Conservation (phyloP, 2,888 invertebrate genomes). For the Hyalella azteca region DNA sequence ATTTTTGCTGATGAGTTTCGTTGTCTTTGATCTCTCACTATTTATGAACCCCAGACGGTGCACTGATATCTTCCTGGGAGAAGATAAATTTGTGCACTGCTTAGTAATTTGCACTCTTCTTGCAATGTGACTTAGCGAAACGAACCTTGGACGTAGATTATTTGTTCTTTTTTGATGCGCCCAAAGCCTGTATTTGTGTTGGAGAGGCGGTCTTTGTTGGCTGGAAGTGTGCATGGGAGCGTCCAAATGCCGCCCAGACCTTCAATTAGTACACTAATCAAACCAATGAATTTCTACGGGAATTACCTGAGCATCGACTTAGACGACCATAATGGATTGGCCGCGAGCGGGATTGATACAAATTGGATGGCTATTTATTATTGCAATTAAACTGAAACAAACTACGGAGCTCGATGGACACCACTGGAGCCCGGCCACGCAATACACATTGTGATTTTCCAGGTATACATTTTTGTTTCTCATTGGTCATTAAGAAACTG, state of each 20-base stretch:
- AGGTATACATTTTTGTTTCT: conserved; percentile 1
- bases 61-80: not conserved
- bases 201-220: conserved; percentile 1
- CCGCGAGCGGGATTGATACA: conserved; percentile 22
- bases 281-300: conserved; percentile 20
- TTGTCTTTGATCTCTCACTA: conserved; percentile 11
- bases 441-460: not conserved
- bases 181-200: not conserved
- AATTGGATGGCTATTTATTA: conserved; percentile 35
- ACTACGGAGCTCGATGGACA: conserved; percentile 10
- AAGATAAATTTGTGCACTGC: conserved; percentile 20
- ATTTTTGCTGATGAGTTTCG: conserved; percentile 14
- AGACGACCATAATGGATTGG: conserved; percentile 18
- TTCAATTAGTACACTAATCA: conserved; percentile 35
- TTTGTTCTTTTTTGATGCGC: conserved; percentile 1
- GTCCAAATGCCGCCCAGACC: conserved; percentile 20
- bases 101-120: conserved; percentile 25
- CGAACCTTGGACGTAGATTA: not conserved
- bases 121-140: conserved; percentile 17
- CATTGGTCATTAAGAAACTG: conserved; percentile 13
- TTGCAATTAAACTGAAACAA: conserved; percentile 26
- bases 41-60: not conserved
- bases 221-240: conserved; percentile 2
- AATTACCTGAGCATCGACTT: conserved; percentile 31
- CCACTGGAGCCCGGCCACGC: not conserved